Evolutionary conservation across 2,797 vertebrate genomes (phyloP).

Genomic region (Micrastur ruficollis): DNA sequence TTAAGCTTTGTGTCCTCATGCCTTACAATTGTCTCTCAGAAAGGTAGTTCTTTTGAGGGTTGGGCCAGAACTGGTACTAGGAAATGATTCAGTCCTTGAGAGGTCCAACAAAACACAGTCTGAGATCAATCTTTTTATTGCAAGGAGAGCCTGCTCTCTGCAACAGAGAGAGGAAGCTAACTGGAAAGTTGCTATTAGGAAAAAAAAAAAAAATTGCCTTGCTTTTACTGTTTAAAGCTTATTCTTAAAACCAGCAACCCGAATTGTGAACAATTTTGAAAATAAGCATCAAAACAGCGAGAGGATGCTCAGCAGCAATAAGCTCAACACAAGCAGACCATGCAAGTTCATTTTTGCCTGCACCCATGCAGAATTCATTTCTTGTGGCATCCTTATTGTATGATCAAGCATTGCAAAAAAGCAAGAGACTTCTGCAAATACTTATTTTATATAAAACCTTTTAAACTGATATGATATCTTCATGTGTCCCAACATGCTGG

Average conservation of each 20-base stretch:
- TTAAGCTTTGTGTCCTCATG: not conserved
- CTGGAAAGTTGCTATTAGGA: not conserved
- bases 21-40: not conserved
- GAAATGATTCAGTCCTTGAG: not conserved
- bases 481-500: not conserved
- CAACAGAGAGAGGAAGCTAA: not conserved
- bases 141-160: not conserved
- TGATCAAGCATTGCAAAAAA: not conserved
- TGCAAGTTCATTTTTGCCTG: not conserved
- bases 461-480: not conserved
- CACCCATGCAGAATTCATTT: not conserved
- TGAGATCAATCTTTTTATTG: not conserved
- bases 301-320: not conserved
- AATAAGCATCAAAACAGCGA: not conserved
- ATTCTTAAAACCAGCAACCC: not conserved
- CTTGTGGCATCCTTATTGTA: not conserved
- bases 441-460: not conserved
- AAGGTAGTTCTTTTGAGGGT: not conserved
- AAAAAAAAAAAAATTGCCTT: not conserved
- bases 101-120: not conserved
- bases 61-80: not conserved
- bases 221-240: not conserved
- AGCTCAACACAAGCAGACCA: not conserved
- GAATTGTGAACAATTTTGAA: not conserved
- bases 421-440: not conserved